Conservation (phyloP, 2,797 vertebrate species). For the Rallus crepitans region DNA sequence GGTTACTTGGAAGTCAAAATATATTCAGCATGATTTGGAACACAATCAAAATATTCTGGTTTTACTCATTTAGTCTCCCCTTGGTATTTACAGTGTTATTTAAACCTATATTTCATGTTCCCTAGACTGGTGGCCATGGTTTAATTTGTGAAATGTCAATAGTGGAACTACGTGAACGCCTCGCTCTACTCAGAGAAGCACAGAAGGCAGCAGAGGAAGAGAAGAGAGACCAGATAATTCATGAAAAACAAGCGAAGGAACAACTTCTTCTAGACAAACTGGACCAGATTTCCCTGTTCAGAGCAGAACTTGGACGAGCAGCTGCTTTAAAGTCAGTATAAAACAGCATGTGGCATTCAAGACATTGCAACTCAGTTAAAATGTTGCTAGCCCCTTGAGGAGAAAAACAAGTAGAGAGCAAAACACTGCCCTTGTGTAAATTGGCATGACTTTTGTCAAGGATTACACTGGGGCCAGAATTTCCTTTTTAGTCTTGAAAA, state of each 20-base stretch:
- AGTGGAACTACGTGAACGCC: conserved; percentile 87
- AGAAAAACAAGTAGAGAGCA: neutral
- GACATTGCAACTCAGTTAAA: neutral
- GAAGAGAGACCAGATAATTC: conserved; percentile 84
- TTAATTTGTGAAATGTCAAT: conserved; percentile 93
- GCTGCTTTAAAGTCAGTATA: conserved; percentile 82
- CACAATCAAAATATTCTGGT: neutral
- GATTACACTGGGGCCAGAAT: neutral
- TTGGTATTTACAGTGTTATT: conserved; percentile 50
- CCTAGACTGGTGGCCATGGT: conserved; percentile 85
- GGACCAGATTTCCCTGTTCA: conserved; percentile 84
- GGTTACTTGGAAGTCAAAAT: neutral
- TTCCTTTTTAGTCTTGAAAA: conserved; percentile 15
- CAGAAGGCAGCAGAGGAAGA: conserved; percentile 82
- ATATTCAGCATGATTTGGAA: conserved; percentile 10
- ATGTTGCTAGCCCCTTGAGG: conserved; percentile 18
- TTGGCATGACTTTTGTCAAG: neutral
- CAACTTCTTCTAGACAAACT: conserved; percentile 82
- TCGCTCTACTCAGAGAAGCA: conserved; percentile 82
- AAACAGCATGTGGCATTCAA: conserved; percentile 58
- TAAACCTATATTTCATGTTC: conserved; percentile 7
- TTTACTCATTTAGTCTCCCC: neutral
- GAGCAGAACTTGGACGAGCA: conserved; percentile 78
- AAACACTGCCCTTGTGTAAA: neutral
- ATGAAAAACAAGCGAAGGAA: conserved; percentile 83